phyloP scores from a whole-genome alignment of 1,140 invertebrate species.

The Drosophila arawakana region DNA sequence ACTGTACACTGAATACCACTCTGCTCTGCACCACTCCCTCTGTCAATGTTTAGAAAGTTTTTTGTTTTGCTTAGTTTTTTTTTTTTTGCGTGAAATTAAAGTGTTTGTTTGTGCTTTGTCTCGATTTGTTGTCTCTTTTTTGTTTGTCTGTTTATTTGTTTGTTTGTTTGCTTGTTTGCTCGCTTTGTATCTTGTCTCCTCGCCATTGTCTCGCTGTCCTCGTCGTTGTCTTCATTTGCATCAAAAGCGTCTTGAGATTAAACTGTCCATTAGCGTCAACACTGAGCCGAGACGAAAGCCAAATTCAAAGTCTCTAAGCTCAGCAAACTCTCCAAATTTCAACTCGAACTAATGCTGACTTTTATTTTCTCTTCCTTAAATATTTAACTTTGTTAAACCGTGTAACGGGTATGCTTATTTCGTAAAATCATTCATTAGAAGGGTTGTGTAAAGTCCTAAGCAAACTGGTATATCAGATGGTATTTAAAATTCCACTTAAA shows the following conservation, averaged over 20 bases:
- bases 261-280: constrained; percentile 80
- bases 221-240: constrained; percentile 75
- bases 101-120: constrained; percentile 64
- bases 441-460: too few species aligned
- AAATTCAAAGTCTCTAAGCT: constrained; percentile 9
- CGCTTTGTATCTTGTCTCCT: constrained; percentile 15
- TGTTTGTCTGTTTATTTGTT: constrained; percentile 59
- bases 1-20: background rate
- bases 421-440: background rate
- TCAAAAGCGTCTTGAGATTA: constrained; percentile 67
- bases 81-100: constrained; percentile 79
- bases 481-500: too few species aligned
- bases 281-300: constrained; percentile 50
- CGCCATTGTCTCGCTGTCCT: background rate
- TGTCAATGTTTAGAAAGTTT: constrained; percentile 73
- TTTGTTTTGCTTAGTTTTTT: constrained; percentile 29
- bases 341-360: constrained; percentile 1
- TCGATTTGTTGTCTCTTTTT: constrained; percentile 23
- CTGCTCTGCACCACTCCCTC: constrained; percentile 14
- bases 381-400: too few species aligned
- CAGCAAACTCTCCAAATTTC: background rate
- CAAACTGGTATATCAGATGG: too few species aligned
- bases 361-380: background rate
- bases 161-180: constrained; percentile 31
- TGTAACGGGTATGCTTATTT: background rate